Evolutionary conservation across 2,113 vertebrate species (phyloP), one percentile per base, ranked within the genome.

Genomic region (Colossoma macropomum): DNA sequence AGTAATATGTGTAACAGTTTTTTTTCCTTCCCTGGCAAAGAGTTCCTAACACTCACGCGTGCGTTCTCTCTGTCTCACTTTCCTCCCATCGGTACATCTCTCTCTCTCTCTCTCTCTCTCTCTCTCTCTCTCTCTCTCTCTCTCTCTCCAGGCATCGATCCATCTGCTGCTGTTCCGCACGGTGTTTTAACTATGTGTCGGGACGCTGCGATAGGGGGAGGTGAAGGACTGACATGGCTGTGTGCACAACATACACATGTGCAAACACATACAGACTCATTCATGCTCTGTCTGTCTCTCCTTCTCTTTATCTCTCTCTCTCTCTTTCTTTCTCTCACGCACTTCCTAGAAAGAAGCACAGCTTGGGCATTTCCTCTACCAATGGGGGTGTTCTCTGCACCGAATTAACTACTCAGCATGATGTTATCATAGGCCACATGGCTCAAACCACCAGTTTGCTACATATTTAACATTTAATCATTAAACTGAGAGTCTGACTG

Each of bases 1-100:
- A 78, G 82, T 79, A 85, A 83, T 81, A 77, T 88, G 83, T 82
- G 77, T 77, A 86, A 73, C 75, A 77, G 80, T 84, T 82, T 86
- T 79, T 78, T 82, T 86, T 79, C 75, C n/a, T 32, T 71, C 79
- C 41, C 80, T 72, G 59, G 79, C 80, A 74, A 65, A 74, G 72
- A 80, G 65, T 79, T 80, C 76, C 48, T 45, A 68, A 76, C 79
- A 81, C 82, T 82, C 72, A 84, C 75, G 60, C 79, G 69, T 62
- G 23, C 50, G 52, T 81, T 77, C 68, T 77, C 66, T 63, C 74
- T 71, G 82, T 72, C 76, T 78, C 69, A 78, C 62, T 81, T 66
- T 52, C 48, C 50, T 48, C 52, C 62, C 27, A 32, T 66, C 41
- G 50, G 34, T 71, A 45, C 23, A 41, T 45, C 45, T 60, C 69